Evolutionary conservation across 2,888 invertebrate species (phyloP), one percentile per base, ranked within the genome.

Genomic region (Euplagia quadripunctaria): DNA sequence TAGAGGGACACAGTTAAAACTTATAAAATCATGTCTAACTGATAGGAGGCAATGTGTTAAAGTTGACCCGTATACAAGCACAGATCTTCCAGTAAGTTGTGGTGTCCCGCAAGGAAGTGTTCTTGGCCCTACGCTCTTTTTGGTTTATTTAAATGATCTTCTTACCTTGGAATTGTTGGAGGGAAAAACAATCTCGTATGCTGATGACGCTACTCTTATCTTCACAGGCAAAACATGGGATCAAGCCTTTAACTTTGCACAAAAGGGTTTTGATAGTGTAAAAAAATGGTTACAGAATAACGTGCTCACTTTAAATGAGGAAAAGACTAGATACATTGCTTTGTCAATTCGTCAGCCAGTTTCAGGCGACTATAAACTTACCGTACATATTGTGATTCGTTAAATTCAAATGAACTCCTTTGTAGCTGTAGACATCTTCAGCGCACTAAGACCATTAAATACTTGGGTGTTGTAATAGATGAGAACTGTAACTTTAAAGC

Each of bases 401-500:
- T n/a, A n/a, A n/a, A n/a, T n/a, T n/a, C n/a, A n/a, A n/a, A n/a
- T n/a, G n/a, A n/a, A n/a, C n/a, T n/a, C n/a, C n/a, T n/a, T n/a
- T n/a, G n/a, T n/a, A n/a, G n/a, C n/a, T 51, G 51, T 51, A 8
- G 51, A 8, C 20, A 17, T 20, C 61, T 61, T 61, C 43, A 14
- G 51, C 16, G 43, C 16, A 64, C 41, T 20, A 9, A 12, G 11
- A 61, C 61, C 17, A 20, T 61, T n/a, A 61, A 20, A 46, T 20
- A 51, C 46, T n/a, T 68, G 43, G 17, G 31, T 49, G 17, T 67
- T 11, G 68, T 64, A 51, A 64, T 66, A 43, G 63, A 41, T n/a
- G 69, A 69, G 7, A 20, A 72, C 31, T n/a, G 61, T 61, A 61
- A 61, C 61, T 61, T 61, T 61, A 61, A 61, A 20, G n/a, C 61